Percentiles rank a stretch among this genome's conserved stretches.
Conservation (phyloP, 2,113 vertebrate species). For the Phalacrocorax pelagicus region DNA sequence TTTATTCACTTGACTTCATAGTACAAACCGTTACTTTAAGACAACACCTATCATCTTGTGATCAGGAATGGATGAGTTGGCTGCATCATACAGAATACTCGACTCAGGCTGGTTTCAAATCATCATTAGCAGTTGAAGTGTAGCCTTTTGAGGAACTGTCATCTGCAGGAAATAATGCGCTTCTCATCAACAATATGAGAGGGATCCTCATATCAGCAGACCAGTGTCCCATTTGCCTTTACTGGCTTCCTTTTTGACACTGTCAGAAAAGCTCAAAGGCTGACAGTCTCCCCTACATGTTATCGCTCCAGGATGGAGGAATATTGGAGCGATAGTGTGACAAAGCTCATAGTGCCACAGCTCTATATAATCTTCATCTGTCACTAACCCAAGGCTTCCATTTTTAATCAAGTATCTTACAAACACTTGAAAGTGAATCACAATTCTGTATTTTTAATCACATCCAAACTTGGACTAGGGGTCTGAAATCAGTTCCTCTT, state of each 20-base stretch:
- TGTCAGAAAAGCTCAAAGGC: not conserved
- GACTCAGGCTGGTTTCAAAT: not conserved
- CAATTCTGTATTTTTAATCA: not conserved
- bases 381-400: not conserved
- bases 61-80: not conserved
- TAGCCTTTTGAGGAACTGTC: not conserved
- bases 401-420: not conserved
- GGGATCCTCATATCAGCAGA: not conserved
- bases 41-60: not conserved
- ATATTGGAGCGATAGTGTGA: not conserved
- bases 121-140: not conserved
- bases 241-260: not conserved
- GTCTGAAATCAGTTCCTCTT: not conserved
- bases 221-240: not conserved
- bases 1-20: not conserved
- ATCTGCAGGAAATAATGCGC: not conserved
- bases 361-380: not conserved
- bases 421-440: not conserved
- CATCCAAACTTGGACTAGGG: not conserved
- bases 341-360: not conserved
- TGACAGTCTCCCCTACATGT: not conserved
- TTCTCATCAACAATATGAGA: not conserved
- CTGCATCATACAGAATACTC: not conserved
- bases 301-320: not conserved
- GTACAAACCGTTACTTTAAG: not conserved